Evolutionary conservation across 1,140 invertebrate species (phyloP).

Genomic region (Eubasilissa regina): DNA sequence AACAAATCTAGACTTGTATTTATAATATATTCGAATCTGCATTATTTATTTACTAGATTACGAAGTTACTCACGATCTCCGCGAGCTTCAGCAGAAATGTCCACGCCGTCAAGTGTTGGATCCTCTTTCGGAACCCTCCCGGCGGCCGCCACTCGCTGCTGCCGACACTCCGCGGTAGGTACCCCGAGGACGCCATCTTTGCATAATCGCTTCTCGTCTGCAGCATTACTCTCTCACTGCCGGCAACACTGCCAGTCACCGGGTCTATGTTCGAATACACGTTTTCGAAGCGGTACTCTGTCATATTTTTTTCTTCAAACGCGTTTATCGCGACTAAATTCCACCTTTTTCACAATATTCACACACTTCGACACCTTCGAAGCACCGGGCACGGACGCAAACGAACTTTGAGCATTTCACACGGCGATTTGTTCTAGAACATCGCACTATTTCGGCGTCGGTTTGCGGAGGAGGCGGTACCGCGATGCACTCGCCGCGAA

Average conservation of each 20-base stretch:
- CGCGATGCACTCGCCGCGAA: conserved; percentile 14
- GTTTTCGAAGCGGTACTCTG: conserved; percentile 16
- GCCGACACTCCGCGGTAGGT: background rate
- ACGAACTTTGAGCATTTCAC: background rate
- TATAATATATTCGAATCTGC: no score
- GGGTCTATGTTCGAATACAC: conserved; percentile 40
- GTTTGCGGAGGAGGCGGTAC: background rate
- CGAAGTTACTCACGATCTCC: conserved; percentile 22
- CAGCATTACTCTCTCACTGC: conserved; percentile 1
- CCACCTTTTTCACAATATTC: background rate
- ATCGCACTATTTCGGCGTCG: no score
- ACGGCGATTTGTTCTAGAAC: background rate
- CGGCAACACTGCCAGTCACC: conserved; percentile 9
- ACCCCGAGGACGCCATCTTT: conserved; percentile 2
- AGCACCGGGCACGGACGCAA: background rate
- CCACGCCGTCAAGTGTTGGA: background rate
- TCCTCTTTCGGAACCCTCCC: background rate
- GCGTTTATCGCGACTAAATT: background rate
- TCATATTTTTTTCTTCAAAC: background rate
- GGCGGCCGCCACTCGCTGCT: background rate
- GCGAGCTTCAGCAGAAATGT: conserved; percentile 14
- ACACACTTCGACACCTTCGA: background rate
- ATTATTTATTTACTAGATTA: no score
- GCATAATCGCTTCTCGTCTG: conserved; percentile 12
- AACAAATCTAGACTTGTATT: no score